A percentile compares a stretch with the other conserved stretches of the same genome.
Conservation (phyloP, 2,888 invertebrate species). For the Elysia crispata region DNA sequence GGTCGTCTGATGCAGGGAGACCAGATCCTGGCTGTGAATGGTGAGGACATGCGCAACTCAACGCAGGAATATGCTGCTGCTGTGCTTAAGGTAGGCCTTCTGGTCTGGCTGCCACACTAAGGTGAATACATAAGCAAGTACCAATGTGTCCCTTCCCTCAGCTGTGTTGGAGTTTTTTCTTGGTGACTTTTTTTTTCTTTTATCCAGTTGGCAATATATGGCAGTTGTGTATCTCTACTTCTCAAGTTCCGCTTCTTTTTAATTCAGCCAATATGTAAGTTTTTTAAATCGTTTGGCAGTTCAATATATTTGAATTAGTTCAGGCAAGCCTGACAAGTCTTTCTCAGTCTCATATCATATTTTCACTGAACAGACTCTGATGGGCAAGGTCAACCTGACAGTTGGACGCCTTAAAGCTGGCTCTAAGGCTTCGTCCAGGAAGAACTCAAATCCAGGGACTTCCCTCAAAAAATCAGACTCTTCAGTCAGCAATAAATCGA, state of each 20-base stretch:
- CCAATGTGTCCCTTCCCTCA: too few relatives aligned
- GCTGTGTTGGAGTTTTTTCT: too few relatives aligned
- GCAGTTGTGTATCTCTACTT: too few relatives aligned
- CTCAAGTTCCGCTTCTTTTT: too few relatives aligned
- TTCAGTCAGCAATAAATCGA: conserved; percentile 71
- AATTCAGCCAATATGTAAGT: too few relatives aligned
- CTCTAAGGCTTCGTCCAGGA: conserved; percentile 72
- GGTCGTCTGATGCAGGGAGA: conserved; percentile 95
- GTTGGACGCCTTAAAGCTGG: conserved; percentile 90
- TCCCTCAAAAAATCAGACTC: conserved; percentile 74
- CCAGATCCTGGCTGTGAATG: conserved; percentile 91
- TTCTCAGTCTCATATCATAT: background rate
- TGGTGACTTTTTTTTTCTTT: too few relatives aligned
- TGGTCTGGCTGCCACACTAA: too few relatives aligned
- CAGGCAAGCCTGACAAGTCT: too few relatives aligned
- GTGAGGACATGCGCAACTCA: conserved; percentile 83
- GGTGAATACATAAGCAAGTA: too few relatives aligned
- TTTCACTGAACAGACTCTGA: conserved; percentile 81
- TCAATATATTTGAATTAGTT: too few relatives aligned
- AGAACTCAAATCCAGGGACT: conserved; percentile 67
- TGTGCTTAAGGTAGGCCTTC: conserved; percentile 84
- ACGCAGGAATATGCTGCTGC: conserved; percentile 91
- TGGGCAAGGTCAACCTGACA: conserved; percentile 89
- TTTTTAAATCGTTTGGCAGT: too few relatives aligned
- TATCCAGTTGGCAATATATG: too few relatives aligned